A percentile compares a stretch with the other conserved stretches of the same genome.
These are phyloP conservation scores for Noctua janthina DNA, from an alignment of 2,888 invertebrate species.

Conservation along the genomic window DNA sequence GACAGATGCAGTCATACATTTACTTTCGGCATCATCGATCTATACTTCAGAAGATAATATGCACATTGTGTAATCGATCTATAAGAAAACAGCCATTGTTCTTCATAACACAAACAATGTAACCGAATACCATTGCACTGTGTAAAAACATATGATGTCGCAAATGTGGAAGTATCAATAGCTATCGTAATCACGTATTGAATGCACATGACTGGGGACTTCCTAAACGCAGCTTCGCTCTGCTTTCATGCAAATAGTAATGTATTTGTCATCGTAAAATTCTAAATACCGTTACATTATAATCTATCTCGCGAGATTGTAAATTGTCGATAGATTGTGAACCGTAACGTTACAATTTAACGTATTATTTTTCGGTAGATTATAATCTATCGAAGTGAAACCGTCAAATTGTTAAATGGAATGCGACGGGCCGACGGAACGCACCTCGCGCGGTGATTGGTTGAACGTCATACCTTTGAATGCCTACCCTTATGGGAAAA, in stretches of 20 bases:
- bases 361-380: too few species aligned
- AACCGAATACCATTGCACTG: constrained; percentile 68
- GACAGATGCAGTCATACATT: neutral
- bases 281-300: too few species aligned
- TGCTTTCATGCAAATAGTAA: neutral
- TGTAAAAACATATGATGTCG: constrained; percentile 79
- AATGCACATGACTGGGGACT: constrained; percentile 24
- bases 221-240: constrained; percentile 10
- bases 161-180: constrained; percentile 79
- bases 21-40: constrained; percentile 22
- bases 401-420: too few species aligned
- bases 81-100: constrained; percentile 82
- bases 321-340: too few species aligned
- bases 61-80: constrained; percentile 76
- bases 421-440: too few species aligned
- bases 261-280: too few species aligned
- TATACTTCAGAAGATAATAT: constrained; percentile 27
- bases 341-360: too few species aligned
- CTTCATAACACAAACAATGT: constrained; percentile 78
- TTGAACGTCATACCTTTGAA: too few species aligned
- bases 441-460: too few species aligned
- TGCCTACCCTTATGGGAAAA: neutral
- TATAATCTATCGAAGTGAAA: too few species aligned
- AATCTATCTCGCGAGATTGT: too few species aligned
- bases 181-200: constrained; percentile 67